Conservation (phyloP, 2,888 invertebrate species). For the Tipula vernalis region DNA sequence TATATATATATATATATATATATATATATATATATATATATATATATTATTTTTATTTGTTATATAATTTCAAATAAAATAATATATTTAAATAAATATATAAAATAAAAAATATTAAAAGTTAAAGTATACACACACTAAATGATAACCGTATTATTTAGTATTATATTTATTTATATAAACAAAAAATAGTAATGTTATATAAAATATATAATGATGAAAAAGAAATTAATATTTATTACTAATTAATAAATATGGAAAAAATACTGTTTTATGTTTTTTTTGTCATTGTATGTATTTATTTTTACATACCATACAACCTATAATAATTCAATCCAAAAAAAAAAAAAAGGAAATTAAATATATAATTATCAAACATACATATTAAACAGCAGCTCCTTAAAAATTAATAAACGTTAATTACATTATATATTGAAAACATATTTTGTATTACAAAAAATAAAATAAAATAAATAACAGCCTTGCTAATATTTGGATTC, state of each 20-base stretch:
- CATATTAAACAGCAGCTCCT: neutral
- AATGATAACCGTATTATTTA: neutral
- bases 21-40: conserved; percentile 7
- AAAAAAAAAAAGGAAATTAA: neutral
- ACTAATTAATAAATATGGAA: neutral
- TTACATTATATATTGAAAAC: neutral
- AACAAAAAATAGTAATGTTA: neutral
- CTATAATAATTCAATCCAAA: neutral
- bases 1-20: conserved; percentile 9
- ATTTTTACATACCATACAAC: neutral
- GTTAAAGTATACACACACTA: neutral
- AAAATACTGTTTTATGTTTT: neutral
- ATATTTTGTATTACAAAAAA: neutral
- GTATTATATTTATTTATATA: neutral
- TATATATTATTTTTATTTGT: too few relatives aligned
- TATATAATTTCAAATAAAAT: neutral
- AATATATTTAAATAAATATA: conserved; percentile 8
- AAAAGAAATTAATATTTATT: neutral
- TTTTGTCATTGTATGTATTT: conserved; percentile 9
- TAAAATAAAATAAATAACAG: neutral
- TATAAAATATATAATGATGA: neutral
- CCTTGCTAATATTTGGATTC: neutral
- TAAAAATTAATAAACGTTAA: neutral
- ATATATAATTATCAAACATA: neutral
- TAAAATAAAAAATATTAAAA: conserved; percentile 10